phyloP scores from a whole-genome alignment of 2,113 vertebrate genomes.

The Edolisoma coerulescens region DNA sequence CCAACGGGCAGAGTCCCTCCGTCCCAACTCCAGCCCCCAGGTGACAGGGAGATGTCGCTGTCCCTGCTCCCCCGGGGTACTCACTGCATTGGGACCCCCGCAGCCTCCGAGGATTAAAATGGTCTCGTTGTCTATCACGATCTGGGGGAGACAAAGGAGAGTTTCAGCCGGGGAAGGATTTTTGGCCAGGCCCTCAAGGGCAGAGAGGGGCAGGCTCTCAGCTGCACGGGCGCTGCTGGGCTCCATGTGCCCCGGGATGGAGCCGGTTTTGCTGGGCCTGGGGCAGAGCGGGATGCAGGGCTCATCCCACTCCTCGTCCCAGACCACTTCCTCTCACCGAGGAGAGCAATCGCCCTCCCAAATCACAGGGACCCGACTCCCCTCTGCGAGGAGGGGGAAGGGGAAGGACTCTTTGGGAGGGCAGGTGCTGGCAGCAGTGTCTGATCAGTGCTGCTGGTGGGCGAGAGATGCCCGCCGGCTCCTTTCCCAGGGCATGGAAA shows the following conservation, averaged over 20 bases:
- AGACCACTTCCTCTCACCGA: background rate
- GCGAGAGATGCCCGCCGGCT: background rate
- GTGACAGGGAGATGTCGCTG: background rate
- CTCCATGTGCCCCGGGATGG: rapidly evolving
- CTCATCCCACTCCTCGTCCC: background rate
- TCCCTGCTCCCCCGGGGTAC: constrained; percentile 15
- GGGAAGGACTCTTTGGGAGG: background rate
- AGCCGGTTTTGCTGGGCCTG: background rate
- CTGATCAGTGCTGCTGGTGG: background rate
- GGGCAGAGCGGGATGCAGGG: background rate
- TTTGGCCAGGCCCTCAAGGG: background rate
- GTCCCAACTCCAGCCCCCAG: background rate
- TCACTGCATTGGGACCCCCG: constrained; percentile 96
- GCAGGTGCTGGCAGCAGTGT: background rate
- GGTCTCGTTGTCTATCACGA: constrained; percentile 89
- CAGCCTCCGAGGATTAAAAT: constrained; percentile 95
- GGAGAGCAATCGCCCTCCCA: background rate
- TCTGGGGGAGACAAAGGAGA: constrained; percentile 68
- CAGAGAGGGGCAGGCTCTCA: background rate
- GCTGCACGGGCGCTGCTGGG: rapidly evolving
- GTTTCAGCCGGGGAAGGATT: rapidly evolving
- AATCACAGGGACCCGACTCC: rapidly evolving
- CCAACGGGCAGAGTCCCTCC: rapidly evolving
- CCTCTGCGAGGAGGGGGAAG: background rate
- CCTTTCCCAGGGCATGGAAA: background rate